These are phyloP conservation scores for Orthosia gothica DNA, from an alignment of 2,888 invertebrate species.

Conservation along the genomic window DNA sequence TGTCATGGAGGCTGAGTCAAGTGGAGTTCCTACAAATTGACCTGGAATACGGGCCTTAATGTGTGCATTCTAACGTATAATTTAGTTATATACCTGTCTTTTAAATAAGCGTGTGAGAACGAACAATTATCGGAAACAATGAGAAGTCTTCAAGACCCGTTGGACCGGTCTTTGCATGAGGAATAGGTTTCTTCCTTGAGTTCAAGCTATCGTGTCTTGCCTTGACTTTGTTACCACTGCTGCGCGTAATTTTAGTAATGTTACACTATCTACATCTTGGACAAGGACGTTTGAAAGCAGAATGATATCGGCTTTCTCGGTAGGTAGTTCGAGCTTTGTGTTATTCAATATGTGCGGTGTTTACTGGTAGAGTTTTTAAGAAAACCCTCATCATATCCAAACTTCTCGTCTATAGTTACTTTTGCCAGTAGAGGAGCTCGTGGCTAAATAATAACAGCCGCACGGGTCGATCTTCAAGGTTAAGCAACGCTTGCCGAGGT, in stretches of 20 bases:
- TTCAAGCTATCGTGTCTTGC: conserved; percentile 36
- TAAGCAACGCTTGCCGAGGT: no score
- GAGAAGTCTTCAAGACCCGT: conserved; percentile 52
- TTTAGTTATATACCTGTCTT: conserved; percentile 37
- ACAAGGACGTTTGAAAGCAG: conserved; percentile 29
- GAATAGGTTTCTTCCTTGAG: conserved; percentile 53
- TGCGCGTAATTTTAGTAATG: conserved; percentile 37
- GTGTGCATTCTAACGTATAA: conserved; percentile 50
- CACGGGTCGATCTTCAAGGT: no score
- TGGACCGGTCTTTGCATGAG: conserved; percentile 57
- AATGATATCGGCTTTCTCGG: conserved; percentile 6
- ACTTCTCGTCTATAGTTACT: no score
- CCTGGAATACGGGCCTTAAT: background rate
- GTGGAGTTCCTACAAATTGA: no score
- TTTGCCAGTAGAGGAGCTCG: no score
- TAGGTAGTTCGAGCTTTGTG: conserved; percentile 16
- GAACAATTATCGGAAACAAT: conserved; percentile 66
- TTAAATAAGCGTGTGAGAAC: conserved; percentile 57
- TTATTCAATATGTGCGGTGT: background rate
- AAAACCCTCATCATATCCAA: background rate
- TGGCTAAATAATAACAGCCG: no score
- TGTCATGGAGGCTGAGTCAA: no score
- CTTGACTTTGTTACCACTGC: conserved; percentile 64
- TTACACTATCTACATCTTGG: conserved; percentile 36
- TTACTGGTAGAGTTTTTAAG: background rate